Base-by-base conservation (phyloP, 1,140 invertebrate species). In the Drosophila bifasciata region DNA sequence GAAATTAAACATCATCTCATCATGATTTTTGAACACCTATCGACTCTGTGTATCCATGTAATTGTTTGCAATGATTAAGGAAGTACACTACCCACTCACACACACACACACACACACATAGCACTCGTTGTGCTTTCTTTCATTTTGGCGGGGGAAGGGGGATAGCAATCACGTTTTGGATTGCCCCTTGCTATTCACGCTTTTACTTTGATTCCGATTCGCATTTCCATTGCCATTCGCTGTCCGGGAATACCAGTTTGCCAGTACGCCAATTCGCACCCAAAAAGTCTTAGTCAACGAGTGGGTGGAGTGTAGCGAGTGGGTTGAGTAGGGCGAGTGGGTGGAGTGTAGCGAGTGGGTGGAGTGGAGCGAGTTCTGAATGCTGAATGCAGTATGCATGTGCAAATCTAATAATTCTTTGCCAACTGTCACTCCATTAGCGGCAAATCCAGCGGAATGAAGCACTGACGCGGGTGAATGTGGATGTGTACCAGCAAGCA, bases 341-440 rank as follows among this genome's bases (percentile, higher is more conserved):
- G 23, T 1, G 23, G 0, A 5, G 23, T 0, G 23, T n/a, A n/a
- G 17, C 21, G 58, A 36, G 23, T 39, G 23, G 23, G 23, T 1
- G 23, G 0, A 5, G 23, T 0, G 23, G 1, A 6, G 23, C 28
- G 8, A 28, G 23, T 70, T 79, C 64, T 59, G 62, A 72, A 67
- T 80, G 70, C 79, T 51, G 43, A 46, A 52, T 79, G 51, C 32
- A 45, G 44, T 49, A 68, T 68, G 78, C 89, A 90, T 89, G 84
- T 74, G 69, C 58, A 89, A 86, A 90, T 86, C 84, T 78, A 90
- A 90, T 90, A 90, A 89, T 79, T 90, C 84, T 76, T 90, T 45
- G 52, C 75, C 72, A 84, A 86, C 75, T 86, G 80, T 90, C 84
- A 89, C 76, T 80, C 70, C 76, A 89, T 90, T 86, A 86, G 80